Evolutionary conservation across 2,113 vertebrate genomes (phyloP), one percentile per base, ranked within the genome.

Genomic region (Chrysochloris asiatica): DNA sequence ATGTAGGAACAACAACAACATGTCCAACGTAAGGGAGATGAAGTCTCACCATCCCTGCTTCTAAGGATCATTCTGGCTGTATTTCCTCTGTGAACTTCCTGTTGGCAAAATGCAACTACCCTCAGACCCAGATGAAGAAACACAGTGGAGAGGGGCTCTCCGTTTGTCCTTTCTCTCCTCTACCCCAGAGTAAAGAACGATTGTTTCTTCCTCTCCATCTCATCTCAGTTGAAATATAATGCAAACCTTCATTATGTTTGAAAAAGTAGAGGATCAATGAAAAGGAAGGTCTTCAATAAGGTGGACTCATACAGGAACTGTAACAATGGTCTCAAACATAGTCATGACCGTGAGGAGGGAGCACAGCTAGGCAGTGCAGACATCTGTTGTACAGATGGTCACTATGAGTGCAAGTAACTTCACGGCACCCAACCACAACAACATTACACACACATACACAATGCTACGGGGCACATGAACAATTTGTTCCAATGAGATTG

Each of bases 191-290:
- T 10, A 54, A 28, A 33, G 0, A 56, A 30, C 22, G 47, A 59
- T 4, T 4, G 7, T 4, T 73, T 28, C 14, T 2, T 47, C 24
- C 12, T 59, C 1, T n/a, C 6, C 21, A 8, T 33, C 16, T 2
- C 14, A 6, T 26, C 33, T 47, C 0, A 47, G n/a, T 14, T n/a
- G 61, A 92, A 88, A 86, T 16, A 47, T 0, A 75, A 47, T 65
- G 50, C 7, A 41, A 36, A 8, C 16, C 2, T 36, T 59, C 17
- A 33, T 8, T 24, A 45, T 21, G 21, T 54, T 54, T 54, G 4
- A 8, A 54, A 54, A 54, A 56, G n/a, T n/a, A n/a, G n/a, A n/a
- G n/a, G n/a, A n/a, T n/a, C n/a, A n/a, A n/a, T n/a, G n/a, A n/a
- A n/a, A n/a, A n/a, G n/a, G 17, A 56, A 56, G 54, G 24, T 22